Base-by-base conservation (phyloP, 2,888 invertebrate species). In the Bombylius major region DNA sequence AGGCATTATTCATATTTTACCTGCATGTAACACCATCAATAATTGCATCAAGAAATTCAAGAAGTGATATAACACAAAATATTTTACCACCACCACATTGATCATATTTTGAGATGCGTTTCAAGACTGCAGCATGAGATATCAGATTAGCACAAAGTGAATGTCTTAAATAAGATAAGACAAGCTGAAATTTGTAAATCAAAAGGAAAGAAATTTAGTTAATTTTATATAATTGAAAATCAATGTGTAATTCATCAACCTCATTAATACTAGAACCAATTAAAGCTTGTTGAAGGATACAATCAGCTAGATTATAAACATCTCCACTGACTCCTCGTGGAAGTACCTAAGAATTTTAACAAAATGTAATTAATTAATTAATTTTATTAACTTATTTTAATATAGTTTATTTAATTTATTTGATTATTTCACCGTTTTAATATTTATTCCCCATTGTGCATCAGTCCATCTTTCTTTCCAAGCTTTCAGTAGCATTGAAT, bases 401-500 rank as follows among this genome's bases (percentile, higher is more conserved):
- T 44, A 42, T 31, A 32, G 36, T 55, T 34, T 31, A 8, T 51
- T 56, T 32, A 5, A 47, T 4, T 34, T 34, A 5, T 11, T 39
- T 13, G 7, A 23, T 31, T 46, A 44, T 9, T 50, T 55, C 67
- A 85, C 89, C n/a, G 89, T 89, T 78, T 95, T 95, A 56, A 96
- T 90, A 67, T 94, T 90, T 63, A 94, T 93, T 46, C 94, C 94
- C 95, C 95, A 96, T 74, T 93, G 91, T 49, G 94, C 82, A 72
- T 95, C 95, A 3, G 88, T 86, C 96, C 96, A 96, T 59, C 96
- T 79, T 75, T 96, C 95, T 64, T 93, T 81, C 96, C 96, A 97
- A 51, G 95, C 96, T 70, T 71, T 69, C 39, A 73, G 65, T 53
- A 74, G 67, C 60, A 72, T 69, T 55, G 70, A 64, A 73, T 89